These are phyloP conservation scores for Peromyscus leucopus DNA, from an alignment of 2,113 vertebrate genomes.

Conservation along the genomic window DNA sequence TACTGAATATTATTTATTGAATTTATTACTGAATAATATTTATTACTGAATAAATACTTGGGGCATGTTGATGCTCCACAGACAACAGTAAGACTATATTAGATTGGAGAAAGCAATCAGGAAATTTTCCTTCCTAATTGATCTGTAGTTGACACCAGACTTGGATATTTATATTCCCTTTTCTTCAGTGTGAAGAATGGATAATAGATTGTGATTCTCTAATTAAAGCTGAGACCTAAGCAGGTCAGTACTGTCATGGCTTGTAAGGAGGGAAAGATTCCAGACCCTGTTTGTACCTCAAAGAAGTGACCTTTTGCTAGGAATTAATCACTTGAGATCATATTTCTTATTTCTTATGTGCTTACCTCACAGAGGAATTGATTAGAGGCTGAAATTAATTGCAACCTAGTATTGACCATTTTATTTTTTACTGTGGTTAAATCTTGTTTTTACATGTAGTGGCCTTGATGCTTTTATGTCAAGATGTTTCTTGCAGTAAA, in stretches of 20 bases:
- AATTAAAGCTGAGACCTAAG: slow-evolving; percentile 25
- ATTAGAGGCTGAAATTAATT: slow-evolving; percentile 75
- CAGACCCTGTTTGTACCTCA: slow-evolving; percentile 54
- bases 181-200: slow-evolving; percentile 48
- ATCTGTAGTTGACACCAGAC: slow-evolving; percentile 25
- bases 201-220: slow-evolving; percentile 1
- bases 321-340: slow-evolving; percentile 60
- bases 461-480: slow-evolving; percentile 26
- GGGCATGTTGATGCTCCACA: slow-evolving; percentile 18
- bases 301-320: slow-evolving; percentile 65
- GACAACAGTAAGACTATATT: background rate
- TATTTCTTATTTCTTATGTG: slow-evolving; percentile 74
- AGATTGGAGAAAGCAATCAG: background rate
- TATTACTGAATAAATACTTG: slow-evolving; percentile 13
- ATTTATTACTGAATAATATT: background rate
- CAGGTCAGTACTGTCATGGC: background rate
- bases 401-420: slow-evolving; percentile 57
- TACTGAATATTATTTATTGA: background rate
- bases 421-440: slow-evolving; percentile 45
- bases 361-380: slow-evolving; percentile 62
- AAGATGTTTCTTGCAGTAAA: slow-evolving; percentile 56
- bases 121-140: background rate
- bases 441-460: slow-evolving; percentile 52
- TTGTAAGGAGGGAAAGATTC: slow-evolving; percentile 34
- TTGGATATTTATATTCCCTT: background rate